Conservation (phyloP, 2,888 invertebrate species). For the Alviniconcha strummeri region DNA sequence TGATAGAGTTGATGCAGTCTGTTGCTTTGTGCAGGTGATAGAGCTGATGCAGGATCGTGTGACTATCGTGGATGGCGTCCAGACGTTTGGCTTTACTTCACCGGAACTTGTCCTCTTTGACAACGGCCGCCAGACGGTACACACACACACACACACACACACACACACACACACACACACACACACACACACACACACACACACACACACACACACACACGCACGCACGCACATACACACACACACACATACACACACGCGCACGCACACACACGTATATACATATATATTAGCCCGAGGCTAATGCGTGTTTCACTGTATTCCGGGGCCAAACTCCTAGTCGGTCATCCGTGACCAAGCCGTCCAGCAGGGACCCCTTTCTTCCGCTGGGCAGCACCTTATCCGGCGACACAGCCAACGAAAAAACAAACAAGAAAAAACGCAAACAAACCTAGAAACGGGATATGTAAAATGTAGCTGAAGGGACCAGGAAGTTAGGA, state of each 20-base stretch:
- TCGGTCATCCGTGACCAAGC: too few species aligned
- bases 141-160: neutral
- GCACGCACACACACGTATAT: constrained; percentile 5
- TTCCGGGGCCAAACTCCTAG: too few species aligned
- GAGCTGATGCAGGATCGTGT: constrained; percentile 11
- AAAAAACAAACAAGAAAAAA: too few species aligned
- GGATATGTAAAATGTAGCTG: too few species aligned
- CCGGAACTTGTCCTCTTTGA: neutral
- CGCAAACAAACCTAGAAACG: too few species aligned
- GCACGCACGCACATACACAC: neutral
- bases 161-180: too few species aligned
- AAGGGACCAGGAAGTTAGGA: too few species aligned
- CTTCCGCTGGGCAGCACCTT: too few species aligned
- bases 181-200: neutral
- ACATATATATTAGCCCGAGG: neutral
- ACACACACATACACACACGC: neutral
- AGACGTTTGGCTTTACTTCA: neutral
- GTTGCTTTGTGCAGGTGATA: neutral
- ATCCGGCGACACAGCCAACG: too few species aligned
- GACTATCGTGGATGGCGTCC: constrained; percentile 7
- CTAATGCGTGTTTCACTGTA: too few species aligned
- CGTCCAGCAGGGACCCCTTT: too few species aligned
- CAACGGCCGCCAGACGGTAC: neutral
- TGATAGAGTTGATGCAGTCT: neutral
- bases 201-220: neutral